phyloP scores from a whole-genome alignment of 2,888 invertebrate genomes.

The Caenorhabditis japonica region DNA sequence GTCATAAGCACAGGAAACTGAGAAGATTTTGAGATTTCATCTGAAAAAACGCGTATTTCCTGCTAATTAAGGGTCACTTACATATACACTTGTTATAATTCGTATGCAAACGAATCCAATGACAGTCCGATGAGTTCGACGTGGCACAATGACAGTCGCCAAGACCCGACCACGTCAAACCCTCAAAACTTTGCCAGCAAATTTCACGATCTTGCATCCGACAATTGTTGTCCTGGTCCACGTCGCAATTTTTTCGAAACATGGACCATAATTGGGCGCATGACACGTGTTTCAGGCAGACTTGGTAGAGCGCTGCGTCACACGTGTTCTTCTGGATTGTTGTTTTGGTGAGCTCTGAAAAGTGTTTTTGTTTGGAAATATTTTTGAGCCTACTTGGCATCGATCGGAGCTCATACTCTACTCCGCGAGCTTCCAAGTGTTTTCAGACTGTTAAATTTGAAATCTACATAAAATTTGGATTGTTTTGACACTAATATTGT shows the following conservation, averaged over 20 bases:
- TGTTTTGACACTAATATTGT: no score
- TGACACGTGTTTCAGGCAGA: slow-evolving; percentile 73
- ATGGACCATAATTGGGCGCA: slow-evolving; percentile 75
- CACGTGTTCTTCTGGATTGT: slow-evolving; percentile 63
- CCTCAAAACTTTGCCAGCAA: slow-evolving; percentile 77
- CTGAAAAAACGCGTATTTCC: no score
- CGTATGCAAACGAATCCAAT: slow-evolving; percentile 76
- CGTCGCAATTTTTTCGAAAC: slow-evolving; percentile 72
- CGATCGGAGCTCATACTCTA: no score
- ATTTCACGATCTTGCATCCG: slow-evolving; percentile 71
- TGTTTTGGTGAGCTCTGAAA: slow-evolving; percentile 47
- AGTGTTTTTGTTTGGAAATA: not conserved
- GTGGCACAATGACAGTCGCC: slow-evolving; percentile 72
- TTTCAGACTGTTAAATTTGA: no score
- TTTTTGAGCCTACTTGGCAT: no score
- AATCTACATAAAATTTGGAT: no score
- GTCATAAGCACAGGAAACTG: slow-evolving; percentile 47
- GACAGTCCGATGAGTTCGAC: slow-evolving; percentile 73
- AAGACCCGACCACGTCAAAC: slow-evolving; percentile 76
- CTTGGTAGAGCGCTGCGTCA: slow-evolving; percentile 69
- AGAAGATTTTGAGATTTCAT: slow-evolving; percentile 62
- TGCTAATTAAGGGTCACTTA: no score
- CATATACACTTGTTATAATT: slow-evolving; percentile 77
- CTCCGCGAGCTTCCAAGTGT: no score
- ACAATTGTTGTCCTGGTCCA: slow-evolving; percentile 75